A percentile compares a stretch with the other conserved stretches of the same genome.
Conservation (phyloP, 2,888 invertebrate genomes). For the Endomychus coccineus region DNA sequence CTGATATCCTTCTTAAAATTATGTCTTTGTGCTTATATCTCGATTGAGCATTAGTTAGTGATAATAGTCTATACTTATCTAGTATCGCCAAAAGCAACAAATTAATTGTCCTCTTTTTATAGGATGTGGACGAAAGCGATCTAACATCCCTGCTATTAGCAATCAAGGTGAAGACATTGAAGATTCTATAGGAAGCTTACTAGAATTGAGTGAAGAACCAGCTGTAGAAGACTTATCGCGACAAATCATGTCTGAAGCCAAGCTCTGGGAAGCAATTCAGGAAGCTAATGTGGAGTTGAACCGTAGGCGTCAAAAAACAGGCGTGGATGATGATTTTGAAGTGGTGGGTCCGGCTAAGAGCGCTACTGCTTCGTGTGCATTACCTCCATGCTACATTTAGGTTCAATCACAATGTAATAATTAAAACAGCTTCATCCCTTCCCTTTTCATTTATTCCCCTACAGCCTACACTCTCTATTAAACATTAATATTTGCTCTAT, state of each 20-base stretch:
- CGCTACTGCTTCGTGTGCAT: constrained; percentile 38
- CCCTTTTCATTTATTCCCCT: no score
- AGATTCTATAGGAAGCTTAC: constrained; percentile 56
- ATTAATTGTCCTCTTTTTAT: no score
- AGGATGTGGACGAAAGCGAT: constrained; percentile 72
- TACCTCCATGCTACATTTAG: constrained; percentile 40
- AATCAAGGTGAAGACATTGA: constrained; percentile 49
- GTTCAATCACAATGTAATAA: no score
- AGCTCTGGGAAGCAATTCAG: constrained; percentile 72
- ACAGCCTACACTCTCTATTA: no score
- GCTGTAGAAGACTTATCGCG: constrained; percentile 68
- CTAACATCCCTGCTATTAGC: constrained; percentile 40
- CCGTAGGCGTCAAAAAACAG: constrained; percentile 50
- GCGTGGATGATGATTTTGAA: constrained; percentile 30
- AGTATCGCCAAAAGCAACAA: no score
- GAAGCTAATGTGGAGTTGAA: constrained; percentile 67
- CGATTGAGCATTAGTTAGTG: no score
- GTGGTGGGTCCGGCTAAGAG: constrained; percentile 31
- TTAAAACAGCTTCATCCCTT: no score
- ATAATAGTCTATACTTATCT: no score
- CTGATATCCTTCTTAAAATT: no score
- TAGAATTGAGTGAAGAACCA: constrained; percentile 62
- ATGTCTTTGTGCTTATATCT: no score
- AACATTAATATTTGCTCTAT: no score
- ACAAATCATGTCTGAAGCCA: constrained; percentile 72